phyloP scores from a whole-genome alignment of 2,797 vertebrate species.

The Gymnocypris eckloni region DNA sequence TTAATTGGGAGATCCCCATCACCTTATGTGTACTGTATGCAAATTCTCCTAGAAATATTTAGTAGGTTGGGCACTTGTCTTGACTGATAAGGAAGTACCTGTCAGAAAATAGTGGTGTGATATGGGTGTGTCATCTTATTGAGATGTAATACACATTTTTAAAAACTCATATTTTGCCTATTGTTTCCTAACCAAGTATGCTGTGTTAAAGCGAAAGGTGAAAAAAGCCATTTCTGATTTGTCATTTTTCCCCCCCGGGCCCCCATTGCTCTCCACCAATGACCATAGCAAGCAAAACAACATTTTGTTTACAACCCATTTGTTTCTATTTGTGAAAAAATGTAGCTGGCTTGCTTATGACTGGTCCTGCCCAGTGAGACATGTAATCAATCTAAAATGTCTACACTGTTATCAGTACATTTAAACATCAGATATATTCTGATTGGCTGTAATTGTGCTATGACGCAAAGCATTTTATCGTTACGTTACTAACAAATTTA shows the following conservation, averaged over 20 bases:
- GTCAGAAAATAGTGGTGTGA: not conserved
- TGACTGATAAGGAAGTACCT: not conserved
- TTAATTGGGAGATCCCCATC: constrained; percentile 36
- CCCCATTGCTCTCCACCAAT: not conserved
- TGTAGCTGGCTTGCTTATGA: constrained; percentile 60
- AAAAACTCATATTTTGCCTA: not conserved
- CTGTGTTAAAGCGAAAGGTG: not conserved
- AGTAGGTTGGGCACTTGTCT: not conserved
- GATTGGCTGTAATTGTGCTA: not conserved
- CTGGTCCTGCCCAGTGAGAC: constrained; percentile 56
- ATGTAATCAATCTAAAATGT: not conserved
- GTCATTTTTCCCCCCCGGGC: too few species aligned
- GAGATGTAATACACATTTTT: not conserved
- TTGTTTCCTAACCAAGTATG: not conserved
- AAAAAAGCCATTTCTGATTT: not conserved
- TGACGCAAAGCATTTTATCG: not conserved
- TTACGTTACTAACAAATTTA: not conserved
- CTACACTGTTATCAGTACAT: not conserved
- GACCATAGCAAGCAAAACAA: not conserved
- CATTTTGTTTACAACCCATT: not conserved
- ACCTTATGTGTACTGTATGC: not conserved
- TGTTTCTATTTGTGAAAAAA: not conserved
- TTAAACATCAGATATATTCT: not conserved
- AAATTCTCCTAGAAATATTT: constrained; percentile 5
- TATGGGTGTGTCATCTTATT: not conserved